Evolutionary conservation across 2,113 vertebrate genomes (phyloP), one percentile per base, ranked within the genome.

Genomic region (Dermatemys mawii): DNA sequence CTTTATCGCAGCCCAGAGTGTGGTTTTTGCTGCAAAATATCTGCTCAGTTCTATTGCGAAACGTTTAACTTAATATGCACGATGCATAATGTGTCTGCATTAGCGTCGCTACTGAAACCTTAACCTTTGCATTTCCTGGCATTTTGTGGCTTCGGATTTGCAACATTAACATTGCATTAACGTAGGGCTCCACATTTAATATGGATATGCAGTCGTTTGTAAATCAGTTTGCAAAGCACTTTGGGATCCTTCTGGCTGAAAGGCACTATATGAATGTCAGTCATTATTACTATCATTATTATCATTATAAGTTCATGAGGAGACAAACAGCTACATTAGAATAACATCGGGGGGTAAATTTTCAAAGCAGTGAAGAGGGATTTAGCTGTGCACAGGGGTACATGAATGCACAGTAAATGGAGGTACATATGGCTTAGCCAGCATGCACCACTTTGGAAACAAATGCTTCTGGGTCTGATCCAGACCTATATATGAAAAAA

Each of bases 221-320:
- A 92, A 93, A 92, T 95, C 87, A 90, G 89, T 94, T 92, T 95
- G 87, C 91, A 93, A 94, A 92, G 76, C 76, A 83, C 86, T 94
- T 92, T 87, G 92, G 51, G 84, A 94, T 94, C 76, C 54, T 96
- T 96, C 76, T 94, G 88, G 17, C 90, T 95, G 84, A 96, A 95
- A 92, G 85, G 70, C 89, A 60, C 81, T 94, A 51, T 87, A 54
- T 86, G 92, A 94, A 63, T 93, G 95, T 96, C 95, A 95, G 92
- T 94, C 89, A 90, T 97, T 95, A 94, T 97, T 97, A 88, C 79
- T 88, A 89, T 93, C 80, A 90, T 95, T 93, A 92, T 86, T 90
- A 88, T 67, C 93, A 84, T 86, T 93, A 27, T 54, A 91, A 78
- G 87, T 95, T 96, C 92, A 86, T 44, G 78, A 83, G 60, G 54